phyloP scores from a whole-genome alignment of 2,888 invertebrate genomes.

The Limnephilus lunatus region DNA sequence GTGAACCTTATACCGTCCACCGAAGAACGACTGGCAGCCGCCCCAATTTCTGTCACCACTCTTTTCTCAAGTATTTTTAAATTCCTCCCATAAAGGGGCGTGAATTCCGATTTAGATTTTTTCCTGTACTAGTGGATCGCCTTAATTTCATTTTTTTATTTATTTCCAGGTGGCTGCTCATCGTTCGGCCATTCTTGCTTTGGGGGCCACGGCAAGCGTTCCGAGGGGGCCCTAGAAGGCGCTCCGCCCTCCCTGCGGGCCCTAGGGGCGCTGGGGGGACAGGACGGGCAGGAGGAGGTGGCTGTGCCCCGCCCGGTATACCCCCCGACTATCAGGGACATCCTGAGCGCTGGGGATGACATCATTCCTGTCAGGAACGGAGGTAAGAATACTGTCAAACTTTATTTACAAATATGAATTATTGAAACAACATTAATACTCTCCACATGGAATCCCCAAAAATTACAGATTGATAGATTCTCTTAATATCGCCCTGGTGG shows the following conservation, averaged over 20 bases:
- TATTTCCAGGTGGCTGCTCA: slow-evolving; percentile 81
- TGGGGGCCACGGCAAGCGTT: slow-evolving; percentile 86
- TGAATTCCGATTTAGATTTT: too few relatives aligned
- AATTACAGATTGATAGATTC: too few relatives aligned
- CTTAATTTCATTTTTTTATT: slow-evolving; percentile 45
- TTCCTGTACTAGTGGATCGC: too few relatives aligned
- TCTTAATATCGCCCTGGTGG: too few relatives aligned
- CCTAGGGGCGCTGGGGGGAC: slow-evolving; percentile 70
- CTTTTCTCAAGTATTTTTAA: too few relatives aligned
- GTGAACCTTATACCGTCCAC: too few relatives aligned
- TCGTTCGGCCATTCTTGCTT: slow-evolving; percentile 86
- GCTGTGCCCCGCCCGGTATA: slow-evolving; percentile 71
- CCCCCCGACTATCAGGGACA: slow-evolving; percentile 70
- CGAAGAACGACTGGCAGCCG: too few relatives aligned
- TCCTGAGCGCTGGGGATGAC: slow-evolving; percentile 72
- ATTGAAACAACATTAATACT: too few relatives aligned
- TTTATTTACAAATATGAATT: too few relatives aligned
- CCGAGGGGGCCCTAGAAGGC: slow-evolving; percentile 68
- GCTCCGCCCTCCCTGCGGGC: slow-evolving; percentile 71
- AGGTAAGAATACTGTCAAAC: slow-evolving; percentile 68
- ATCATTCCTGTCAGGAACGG: slow-evolving; percentile 76
- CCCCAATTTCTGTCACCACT: too few relatives aligned
- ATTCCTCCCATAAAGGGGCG: too few relatives aligned
- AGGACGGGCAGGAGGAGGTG: slow-evolving; percentile 62
- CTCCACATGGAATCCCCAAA: too few relatives aligned